Conservation (phyloP, 2,888 invertebrate genomes). For the Drosophila parthenogenetica region DNA sequence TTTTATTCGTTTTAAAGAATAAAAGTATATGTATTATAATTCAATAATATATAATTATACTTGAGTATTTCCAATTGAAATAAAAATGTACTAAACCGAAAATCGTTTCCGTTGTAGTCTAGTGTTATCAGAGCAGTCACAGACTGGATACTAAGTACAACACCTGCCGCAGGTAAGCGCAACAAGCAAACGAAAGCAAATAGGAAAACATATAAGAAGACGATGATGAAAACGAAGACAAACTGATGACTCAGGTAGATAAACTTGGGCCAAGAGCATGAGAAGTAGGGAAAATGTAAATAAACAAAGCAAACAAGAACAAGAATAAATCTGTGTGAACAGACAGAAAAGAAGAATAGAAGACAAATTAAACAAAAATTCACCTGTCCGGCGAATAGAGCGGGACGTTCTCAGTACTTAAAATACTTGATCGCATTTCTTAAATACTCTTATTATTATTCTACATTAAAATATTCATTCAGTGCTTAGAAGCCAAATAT, state of each 20-base stretch:
- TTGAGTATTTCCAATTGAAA: too few species aligned
- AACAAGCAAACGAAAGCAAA: constrained; percentile 20
- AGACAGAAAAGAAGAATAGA: constrained; percentile 22
- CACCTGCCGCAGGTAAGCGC: constrained; percentile 70
- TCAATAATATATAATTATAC: too few species aligned
- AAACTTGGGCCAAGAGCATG: constrained; percentile 23
- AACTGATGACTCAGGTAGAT: constrained; percentile 37
- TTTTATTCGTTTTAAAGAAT: too few species aligned
- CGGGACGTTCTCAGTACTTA: neutral
- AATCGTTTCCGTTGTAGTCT: neutral
- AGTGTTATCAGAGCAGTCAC: constrained; percentile 37
- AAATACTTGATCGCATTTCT: constrained; percentile 39
- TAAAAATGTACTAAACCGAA: neutral
- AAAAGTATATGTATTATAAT: too few species aligned
- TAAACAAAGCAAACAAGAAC: constrained; percentile 20
- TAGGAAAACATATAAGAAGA: constrained; percentile 6
- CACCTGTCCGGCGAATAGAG: constrained; percentile 57
- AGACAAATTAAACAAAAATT: constrained; percentile 46
- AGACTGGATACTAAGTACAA: constrained; percentile 26
- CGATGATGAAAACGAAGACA: neutral
- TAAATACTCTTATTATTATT: constrained; percentile 6
- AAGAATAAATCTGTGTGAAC: constrained; percentile 17
- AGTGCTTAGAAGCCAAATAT: too few species aligned
- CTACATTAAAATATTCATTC: neutral
- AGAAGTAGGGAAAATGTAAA: neutral